Base-by-base conservation (phyloP, 1,140 invertebrate species). In the Choristoneura fumiferana region DNA sequence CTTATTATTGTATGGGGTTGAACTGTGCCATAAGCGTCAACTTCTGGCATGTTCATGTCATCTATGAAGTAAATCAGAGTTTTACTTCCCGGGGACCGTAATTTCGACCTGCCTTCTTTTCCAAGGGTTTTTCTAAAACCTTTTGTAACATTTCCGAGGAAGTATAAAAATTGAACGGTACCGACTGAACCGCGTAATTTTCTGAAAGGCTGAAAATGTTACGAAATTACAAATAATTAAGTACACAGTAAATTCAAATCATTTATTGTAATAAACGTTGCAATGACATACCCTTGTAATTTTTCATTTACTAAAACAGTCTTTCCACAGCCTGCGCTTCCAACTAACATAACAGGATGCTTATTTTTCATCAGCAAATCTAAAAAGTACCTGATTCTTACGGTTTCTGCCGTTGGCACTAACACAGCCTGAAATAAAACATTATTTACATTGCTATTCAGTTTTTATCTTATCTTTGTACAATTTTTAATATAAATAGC, bases 41-140 rank as follows among this genome's bases (percentile, higher is more conserved):
- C 97, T 91, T 98, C 96, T 10, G 98, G 97, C 97, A 99, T 99
- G 80, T 99, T 99, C 94, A 99, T 95, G 75, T 99, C 98, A 81
- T 99, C 98, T 59, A 99, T 95, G 83, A 99, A 99, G 81, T 98
- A 99, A 60, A 99, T 94, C n/a, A 99, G 89, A 0, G 94, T 95
- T 85, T 98, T 98, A 70, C 94, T 98, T 33, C 98, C 97, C 1
- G 97, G 97, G 98, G 98, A 4, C 97, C 98, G 74, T 95, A 99
- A 90, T 98, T 98, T 68, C 96, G 92, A 1, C 98, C 98, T 37
- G 98, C 97, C 89, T 99, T 99, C 89, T 99, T 99, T 81, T 99
- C 98, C 38, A 99, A 78, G n/a, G 97, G 96, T 84, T 97, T 98
- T 76, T 99, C 98, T 49, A 99, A 84, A 49, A 98, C 95, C 78